phyloP scores from a whole-genome alignment of 2,113 vertebrate species.

The Nothobranchius kuhntae region DNA sequence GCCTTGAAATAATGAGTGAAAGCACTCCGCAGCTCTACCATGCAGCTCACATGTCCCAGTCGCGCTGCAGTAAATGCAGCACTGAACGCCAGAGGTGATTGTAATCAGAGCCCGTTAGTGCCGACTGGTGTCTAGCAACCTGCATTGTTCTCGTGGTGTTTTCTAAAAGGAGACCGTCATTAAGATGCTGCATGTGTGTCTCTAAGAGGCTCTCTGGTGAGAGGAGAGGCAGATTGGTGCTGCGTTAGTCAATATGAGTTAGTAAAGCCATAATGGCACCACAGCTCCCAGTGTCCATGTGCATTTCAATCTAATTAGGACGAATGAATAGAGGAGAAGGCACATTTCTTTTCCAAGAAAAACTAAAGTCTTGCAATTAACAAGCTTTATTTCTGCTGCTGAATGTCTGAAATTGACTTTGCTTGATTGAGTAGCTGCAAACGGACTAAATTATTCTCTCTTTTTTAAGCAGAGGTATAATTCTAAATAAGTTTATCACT shows the following conservation, averaged over 20 bases:
- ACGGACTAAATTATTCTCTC: neutral
- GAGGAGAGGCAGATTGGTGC: conserved; percentile 46
- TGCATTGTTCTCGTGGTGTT: conserved; percentile 23
- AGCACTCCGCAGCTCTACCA: conserved; percentile 24
- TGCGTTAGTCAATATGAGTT: conserved; percentile 58
- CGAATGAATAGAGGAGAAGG: conserved; percentile 20
- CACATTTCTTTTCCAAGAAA: conserved; percentile 5
- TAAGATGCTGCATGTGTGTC: conserved; percentile 57
- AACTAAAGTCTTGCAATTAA: conserved; percentile 13
- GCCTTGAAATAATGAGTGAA: conserved; percentile 62
- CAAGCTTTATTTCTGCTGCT: neutral
- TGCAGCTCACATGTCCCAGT: conserved; percentile 39
- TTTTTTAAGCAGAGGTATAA: neutral
- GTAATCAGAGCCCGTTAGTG: conserved; percentile 57
- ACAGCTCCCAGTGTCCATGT: conserved; percentile 12
- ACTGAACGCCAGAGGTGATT: conserved; percentile 42
- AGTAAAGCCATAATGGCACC: conserved; percentile 40
- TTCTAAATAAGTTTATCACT: neutral
- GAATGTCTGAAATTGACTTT: conserved; percentile 8
- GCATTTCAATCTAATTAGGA: conserved; percentile 38
- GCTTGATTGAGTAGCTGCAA: conserved; percentile 1
- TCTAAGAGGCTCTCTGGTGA: conserved; percentile 57
- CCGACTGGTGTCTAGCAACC: conserved; percentile 48
- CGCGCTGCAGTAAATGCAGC: conserved; percentile 47
- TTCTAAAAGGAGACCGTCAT: conserved; percentile 47